phyloP scores from a whole-genome alignment of 2,113 vertebrate species.

The Hemiscyllium ocellatum region DNA sequence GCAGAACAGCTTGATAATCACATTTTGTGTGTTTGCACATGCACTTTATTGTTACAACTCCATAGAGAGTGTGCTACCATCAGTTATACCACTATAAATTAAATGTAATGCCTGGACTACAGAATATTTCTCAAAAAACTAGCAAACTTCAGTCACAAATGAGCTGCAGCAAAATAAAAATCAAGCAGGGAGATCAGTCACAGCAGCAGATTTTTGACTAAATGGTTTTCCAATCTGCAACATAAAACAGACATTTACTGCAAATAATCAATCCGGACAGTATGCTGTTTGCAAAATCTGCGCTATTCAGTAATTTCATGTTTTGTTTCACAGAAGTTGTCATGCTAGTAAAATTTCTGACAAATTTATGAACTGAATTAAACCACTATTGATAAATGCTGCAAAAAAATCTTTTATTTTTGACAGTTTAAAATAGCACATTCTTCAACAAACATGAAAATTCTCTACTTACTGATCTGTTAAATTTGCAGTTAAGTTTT shows the following conservation, averaged over 20 bases:
- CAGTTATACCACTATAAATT: background rate
- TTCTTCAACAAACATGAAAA: background rate
- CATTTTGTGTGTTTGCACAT: background rate
- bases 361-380: background rate
- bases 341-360: background rate
- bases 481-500: background rate
- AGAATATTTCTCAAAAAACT: background rate
- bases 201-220: background rate
- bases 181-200: background rate
- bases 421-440: background rate
- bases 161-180: background rate
- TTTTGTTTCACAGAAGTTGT: background rate
- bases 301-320: background rate
- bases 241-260: background rate
- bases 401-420: background rate
- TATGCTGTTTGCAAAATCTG: background rate
- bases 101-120: background rate
- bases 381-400: background rate
- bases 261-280: background rate
- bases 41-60: background rate
- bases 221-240: background rate
- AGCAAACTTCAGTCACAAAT: background rate
- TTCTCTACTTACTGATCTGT: background rate
- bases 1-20: background rate
- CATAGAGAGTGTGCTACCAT: background rate